Evolutionary conservation across 2,888 invertebrate species (phyloP).

Genomic region (Brachyptera risi): DNA sequence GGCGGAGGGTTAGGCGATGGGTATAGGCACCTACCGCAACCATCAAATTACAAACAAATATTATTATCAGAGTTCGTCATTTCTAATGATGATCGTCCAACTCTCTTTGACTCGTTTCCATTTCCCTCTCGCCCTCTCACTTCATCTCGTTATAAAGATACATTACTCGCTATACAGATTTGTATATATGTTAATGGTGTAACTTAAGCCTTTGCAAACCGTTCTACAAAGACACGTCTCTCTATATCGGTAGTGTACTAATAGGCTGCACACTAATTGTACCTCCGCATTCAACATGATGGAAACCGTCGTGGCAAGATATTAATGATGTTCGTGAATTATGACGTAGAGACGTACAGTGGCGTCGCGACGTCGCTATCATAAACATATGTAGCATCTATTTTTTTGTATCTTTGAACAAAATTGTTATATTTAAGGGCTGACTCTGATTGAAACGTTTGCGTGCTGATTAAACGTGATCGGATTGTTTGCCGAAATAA

Average conservation of each 20-base stretch:
- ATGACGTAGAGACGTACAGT: too few relatives aligned
- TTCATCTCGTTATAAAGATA: background rate
- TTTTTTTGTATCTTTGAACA: too few relatives aligned
- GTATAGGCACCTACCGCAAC: too few relatives aligned
- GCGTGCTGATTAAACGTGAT: too few relatives aligned
- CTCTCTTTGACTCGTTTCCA: conserved; percentile 2
- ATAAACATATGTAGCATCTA: too few relatives aligned
- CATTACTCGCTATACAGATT: conserved; percentile 3
- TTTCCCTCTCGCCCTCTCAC: background rate
- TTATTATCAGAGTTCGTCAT: too few relatives aligned
- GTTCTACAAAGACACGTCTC: conserved; percentile 1
- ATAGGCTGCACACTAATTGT: conserved; percentile 2
- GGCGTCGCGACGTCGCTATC: too few relatives aligned
- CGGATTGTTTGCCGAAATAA: too few relatives aligned
- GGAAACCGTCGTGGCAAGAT: background rate
- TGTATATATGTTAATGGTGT: conserved; percentile 11
- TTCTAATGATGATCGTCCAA: background rate
- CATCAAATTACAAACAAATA: too few relatives aligned
- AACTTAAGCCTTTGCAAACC: conserved; percentile 10
- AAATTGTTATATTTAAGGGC: too few relatives aligned
- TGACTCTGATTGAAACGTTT: too few relatives aligned
- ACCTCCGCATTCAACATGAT: background rate
- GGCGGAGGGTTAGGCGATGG: too few relatives aligned
- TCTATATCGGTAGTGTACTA: background rate
- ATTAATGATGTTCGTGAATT: conserved; percentile 11